Evolutionary conservation across 2,888 invertebrate species (phyloP), one percentile per base, ranked within the genome.

Genomic region (Tetragonula carbonaria): DNA sequence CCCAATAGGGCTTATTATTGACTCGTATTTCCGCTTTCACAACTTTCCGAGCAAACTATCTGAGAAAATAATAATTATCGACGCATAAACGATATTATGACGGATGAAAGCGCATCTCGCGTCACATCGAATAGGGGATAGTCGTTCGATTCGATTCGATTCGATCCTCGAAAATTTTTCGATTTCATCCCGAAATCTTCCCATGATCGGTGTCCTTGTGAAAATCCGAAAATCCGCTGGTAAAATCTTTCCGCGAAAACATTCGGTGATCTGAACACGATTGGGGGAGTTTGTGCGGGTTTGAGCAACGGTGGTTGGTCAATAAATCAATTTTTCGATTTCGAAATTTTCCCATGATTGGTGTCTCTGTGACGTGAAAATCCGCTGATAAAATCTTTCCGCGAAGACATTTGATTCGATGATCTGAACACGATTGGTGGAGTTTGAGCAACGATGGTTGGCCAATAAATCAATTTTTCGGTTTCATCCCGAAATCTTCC

Each of bases 311-410:
- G 50, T 33, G 77, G 77, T 74, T 78, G 28, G 67, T 66, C 80
- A 28, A 83, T 87, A 84, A 87, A 87, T 87, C 84, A 83, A 76
- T n/a, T n/a, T n/a, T n/a, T n/a, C 45, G 45, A 45, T 45, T 45
- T 45, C 5, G 38, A 38, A 5, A 38, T 38, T 4, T 4, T 38
- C 38, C 4, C 5, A 38, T 5, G 38, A 38, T 33, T 33, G 33
- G 33, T 33, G 33, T 38, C 5, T 4, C 38, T 38, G 5, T 5
- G 33, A 38, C 38, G 38, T 2, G n/a, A n/a, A n/a, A 57, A 14
- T 14, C 14, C n/a, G n/a, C 23, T 70, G 73, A 8, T 18, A 53
- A 67, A 57, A 67, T 74, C 62, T 55, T 75, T 45, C 57, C 33
- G 59, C 45, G 74, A 74, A 80, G 70, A 81, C 79, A 74, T 79